Evolutionary conservation across 2,113 vertebrate species (phyloP).

Genomic region (Tamias sibiricus): DNA sequence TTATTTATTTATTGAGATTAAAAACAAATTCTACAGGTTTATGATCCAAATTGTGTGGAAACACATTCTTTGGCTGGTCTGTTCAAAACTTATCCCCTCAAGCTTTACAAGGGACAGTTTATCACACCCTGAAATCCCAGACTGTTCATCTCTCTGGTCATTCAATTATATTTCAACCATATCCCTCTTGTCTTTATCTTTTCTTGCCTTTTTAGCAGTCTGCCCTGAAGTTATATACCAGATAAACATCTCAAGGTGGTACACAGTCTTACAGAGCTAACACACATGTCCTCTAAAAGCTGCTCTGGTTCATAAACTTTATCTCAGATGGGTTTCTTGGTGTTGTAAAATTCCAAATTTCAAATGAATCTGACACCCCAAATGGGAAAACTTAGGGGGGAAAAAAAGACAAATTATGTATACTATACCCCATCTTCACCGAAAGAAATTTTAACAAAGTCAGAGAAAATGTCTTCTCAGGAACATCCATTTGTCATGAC

Average conservation of each 20-base stretch:
- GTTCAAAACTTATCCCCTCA: constrained; percentile 21
- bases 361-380: not conserved
- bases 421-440: not conserved
- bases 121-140: not conserved
- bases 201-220: not conserved
- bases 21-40: constrained; percentile 4
- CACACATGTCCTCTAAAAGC: not conserved
- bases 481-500: not conserved
- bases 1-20: not conserved
- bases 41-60: not conserved
- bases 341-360: not conserved
- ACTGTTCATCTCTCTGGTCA: not conserved
- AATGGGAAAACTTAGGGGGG: not conserved
- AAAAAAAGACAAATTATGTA: not conserved
- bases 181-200: not conserved
- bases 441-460: not conserved
- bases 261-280: not conserved
- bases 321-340: not conserved
- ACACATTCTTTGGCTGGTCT: not conserved
- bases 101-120: not conserved
- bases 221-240: not conserved
- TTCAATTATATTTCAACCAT: not conserved
- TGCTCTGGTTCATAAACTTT: not conserved
- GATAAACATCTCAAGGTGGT: not conserved
- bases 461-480: not conserved